phyloP scores from a whole-genome alignment of 1,140 invertebrate genomes.

The Caenorhabditis briggsae region DNA sequence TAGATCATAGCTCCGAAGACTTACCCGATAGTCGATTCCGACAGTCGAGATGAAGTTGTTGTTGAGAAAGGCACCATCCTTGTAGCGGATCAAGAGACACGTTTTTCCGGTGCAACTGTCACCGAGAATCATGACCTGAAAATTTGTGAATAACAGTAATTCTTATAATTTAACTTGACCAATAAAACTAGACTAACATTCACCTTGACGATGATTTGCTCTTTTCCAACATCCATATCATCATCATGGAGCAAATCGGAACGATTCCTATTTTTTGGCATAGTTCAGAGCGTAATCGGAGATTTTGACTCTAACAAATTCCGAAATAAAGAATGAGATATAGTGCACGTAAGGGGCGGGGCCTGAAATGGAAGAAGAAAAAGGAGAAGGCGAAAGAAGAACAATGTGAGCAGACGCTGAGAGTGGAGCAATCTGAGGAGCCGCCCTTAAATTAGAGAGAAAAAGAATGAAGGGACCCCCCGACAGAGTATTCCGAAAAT shows the following conservation, averaged over 20 bases:
- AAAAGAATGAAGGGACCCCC: background rate
- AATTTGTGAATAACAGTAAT: background rate
- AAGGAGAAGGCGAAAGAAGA: background rate
- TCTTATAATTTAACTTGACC: background rate
- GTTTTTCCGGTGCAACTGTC: constrained; percentile 79
- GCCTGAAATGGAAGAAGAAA: background rate
- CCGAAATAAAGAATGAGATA: background rate
- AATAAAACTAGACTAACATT: no score
- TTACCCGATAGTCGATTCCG: constrained; percentile 79
- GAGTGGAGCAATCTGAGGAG: constrained; percentile 38
- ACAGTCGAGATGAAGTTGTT: constrained; percentile 81
- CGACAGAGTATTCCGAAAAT: background rate
- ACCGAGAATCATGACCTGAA: constrained; percentile 78
- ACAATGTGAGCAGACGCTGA: constrained; percentile 32
- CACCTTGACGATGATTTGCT: background rate
- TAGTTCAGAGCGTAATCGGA: background rate
- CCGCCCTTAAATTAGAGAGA: constrained; percentile 32
- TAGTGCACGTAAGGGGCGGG: background rate
- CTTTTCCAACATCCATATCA: background rate
- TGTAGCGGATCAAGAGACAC: constrained; percentile 80
- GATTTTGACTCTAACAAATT: background rate
- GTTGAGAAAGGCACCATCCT: constrained; percentile 80
- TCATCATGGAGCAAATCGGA: background rate
- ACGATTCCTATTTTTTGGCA: constrained; percentile 21
- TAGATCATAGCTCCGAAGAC: background rate